Base-by-base conservation (phyloP, 2,888 invertebrate genomes). In the Hofmannophila pseudospretella region DNA sequence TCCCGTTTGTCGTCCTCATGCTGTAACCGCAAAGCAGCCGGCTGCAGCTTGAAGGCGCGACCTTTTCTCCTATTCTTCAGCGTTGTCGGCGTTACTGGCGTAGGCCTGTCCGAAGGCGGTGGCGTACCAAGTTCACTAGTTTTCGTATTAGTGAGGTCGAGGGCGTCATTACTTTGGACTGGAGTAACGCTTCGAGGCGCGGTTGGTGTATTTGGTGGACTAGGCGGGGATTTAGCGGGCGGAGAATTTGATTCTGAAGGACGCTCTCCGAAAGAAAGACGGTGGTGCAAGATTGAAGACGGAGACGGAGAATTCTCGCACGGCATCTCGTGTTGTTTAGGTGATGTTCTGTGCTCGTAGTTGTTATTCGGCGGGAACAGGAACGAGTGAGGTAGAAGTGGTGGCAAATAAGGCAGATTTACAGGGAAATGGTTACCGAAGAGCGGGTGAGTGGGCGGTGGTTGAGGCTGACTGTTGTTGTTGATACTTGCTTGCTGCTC, bases 1-100 rank as follows among this genome's bases (percentile, higher is more conserved):
- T 71, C 74, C 7, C 54, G 67, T 31, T 75, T 78, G 12, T 76
- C 78, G n/a, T 82, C 85, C 32, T 82, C 80, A 32, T 88, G 86
- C 48, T 88, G 78, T 8, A 86, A 67, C 23, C 82, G 7, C n/a
- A 86, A 58, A 1, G 84, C 77, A 0, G 89, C 84, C 14, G 89
- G 88, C 46, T 96, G 95, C 35, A 97, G 76, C 56, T 95, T 96
- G 55, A 92, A 92, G 0, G 96, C 95, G 33, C 92, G 92, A 0
- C 96, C 96, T 76, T 97, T 98, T 51, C 97, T 91, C 12, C 96
- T 88, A 51, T 90, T 90, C 54, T 91, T 91, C 27, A 82, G 58
- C 1, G 82, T 82, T 14, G 78, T 75, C 0, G 88, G 84, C 20
- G 75, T 76, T 16, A 73, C 61, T 7, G 80, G 77, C 1, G 64